Evolutionary conservation across 2,888 invertebrate species (phyloP).

Genomic region (Macaria liturata): DNA sequence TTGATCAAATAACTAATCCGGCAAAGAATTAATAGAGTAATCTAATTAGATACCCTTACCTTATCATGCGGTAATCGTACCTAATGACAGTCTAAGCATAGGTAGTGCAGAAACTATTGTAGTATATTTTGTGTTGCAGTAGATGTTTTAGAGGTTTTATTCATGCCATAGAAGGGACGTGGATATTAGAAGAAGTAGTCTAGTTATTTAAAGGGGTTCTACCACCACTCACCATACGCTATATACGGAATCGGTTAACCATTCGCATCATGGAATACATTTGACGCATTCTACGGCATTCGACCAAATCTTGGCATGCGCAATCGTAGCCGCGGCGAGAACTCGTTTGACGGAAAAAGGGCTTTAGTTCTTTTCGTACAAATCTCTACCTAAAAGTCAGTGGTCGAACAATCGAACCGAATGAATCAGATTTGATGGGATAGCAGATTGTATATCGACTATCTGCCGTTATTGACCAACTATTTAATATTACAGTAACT

Average conservation of each 20-base stretch:
- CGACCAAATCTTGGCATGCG: conserved; percentile 58
- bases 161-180: conserved; percentile 42
- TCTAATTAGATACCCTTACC: conserved; percentile 1
- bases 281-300: conserved; percentile 63
- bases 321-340: conserved; percentile 43
- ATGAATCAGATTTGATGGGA: too few species aligned
- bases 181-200: conserved; percentile 26
- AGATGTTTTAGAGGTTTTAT: conserved; percentile 10
- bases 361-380: conserved; percentile 33
- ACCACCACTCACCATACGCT: conserved; percentile 60
- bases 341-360: conserved; percentile 40
- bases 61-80: conserved; percentile 43
- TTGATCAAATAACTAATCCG: too few species aligned
- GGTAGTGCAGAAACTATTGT: conserved; percentile 12
- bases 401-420: too few species aligned
- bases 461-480: too few species aligned
- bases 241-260: conserved; percentile 41
- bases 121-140: neutral
- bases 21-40: too few species aligned
- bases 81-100: conserved; percentile 23
- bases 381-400: conserved; percentile 30
- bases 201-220: conserved; percentile 45
- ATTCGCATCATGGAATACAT: conserved; percentile 52
- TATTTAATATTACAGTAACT: too few species aligned
- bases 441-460: neutral